Percentiles rank a stretch among this genome's conserved stretches.
These are phyloP conservation scores for Hoplostethus mediterraneus DNA, from an alignment of 2,797 vertebrate genomes.

Conservation along the genomic window DNA sequence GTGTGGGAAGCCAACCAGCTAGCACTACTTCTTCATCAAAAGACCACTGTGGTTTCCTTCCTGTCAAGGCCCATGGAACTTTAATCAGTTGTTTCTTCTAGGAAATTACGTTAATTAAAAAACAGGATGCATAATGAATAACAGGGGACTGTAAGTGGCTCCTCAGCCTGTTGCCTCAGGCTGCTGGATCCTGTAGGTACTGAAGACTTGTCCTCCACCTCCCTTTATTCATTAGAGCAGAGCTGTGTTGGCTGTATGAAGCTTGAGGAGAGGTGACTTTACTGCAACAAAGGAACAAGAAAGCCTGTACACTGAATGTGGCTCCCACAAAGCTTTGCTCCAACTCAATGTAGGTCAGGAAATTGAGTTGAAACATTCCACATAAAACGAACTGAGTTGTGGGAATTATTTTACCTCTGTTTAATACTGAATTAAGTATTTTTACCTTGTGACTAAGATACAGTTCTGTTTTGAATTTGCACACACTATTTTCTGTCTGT, in stretches of 20 bases:
- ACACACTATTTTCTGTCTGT: constrained; percentile 14
- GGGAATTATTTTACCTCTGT: constrained; percentile 14
- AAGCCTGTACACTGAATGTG: constrained; percentile 27
- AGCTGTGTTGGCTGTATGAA: constrained; percentile 34
- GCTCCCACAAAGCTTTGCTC: constrained; percentile 20
- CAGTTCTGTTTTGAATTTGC: background rate
- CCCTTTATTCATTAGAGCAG: constrained; percentile 50
- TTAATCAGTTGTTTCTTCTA: constrained; percentile 79
- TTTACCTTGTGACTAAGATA: too few relatives aligned
- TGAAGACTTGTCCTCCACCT: constrained; percentile 52
- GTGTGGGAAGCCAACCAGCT: constrained; percentile 52
- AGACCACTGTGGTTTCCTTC: constrained; percentile 71
- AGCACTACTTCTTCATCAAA: constrained; percentile 68
- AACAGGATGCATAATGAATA: constrained; percentile 79
- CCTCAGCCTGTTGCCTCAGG: constrained; percentile 58
- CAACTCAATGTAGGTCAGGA: constrained; percentile 54
- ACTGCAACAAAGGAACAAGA: constrained; percentile 31
- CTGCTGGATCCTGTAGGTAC: constrained; percentile 51
- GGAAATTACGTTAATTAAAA: constrained; percentile 81
- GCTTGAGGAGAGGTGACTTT: constrained; percentile 26
- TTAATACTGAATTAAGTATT: too few relatives aligned
- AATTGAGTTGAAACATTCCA: constrained; percentile 22
- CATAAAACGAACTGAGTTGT: constrained; percentile 12
- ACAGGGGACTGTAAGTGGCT: constrained; percentile 55
- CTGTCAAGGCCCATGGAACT: constrained; percentile 66